Base-by-base conservation (phyloP, 2,113 vertebrate genomes). In the Anarrhichthys ocellatus region DNA sequence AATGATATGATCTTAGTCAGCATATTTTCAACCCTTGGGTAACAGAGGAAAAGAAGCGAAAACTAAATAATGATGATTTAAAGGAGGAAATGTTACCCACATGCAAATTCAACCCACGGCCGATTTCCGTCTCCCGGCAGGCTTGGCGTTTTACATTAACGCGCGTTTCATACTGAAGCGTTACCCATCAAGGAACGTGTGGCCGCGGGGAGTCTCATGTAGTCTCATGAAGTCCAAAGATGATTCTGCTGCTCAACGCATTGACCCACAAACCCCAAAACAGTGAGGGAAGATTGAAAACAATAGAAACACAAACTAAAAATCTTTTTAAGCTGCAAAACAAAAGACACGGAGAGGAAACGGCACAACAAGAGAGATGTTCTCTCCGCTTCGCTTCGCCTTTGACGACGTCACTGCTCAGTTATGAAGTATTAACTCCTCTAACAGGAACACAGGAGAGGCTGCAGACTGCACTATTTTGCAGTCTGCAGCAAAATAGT, bases 251-350 rank as follows among this genome's bases (percentile, higher is more conserved):
- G 72, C 59, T 54, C 82, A 58, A 59, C 75, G 77, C 15, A 14
- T 80, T 82, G 84, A 92, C 81, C 78, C 84, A 84, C 75, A 82
- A 87, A 90, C 75, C 69, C 73, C 54, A 66, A 80, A 75, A 40
- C 73, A 61, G 48, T 14, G 34, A 77, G 83, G 66, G 20, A 29
- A 42, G 71, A 73, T 14, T 52, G 52, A 67, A 83, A 87, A 76
- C 40, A 78, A 64, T 15, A 29, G 65, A 69, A 71, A 82, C 59
- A 69, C 24, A 54, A 75, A 64, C 40, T 67, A 1, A 40, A 82
- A 80, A 75, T 86, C 78, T 62, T 69, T 82, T 15, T 40, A 4
- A 66, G 62, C 58, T 38, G 4, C 50, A 42, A 27, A 70, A 58
- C 20, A 29, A 73, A 52, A 81, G 11, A 46, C 3, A 5, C 1